phyloP scores from a whole-genome alignment of 2,888 invertebrate species.

The Leptopterna dolabrata region DNA sequence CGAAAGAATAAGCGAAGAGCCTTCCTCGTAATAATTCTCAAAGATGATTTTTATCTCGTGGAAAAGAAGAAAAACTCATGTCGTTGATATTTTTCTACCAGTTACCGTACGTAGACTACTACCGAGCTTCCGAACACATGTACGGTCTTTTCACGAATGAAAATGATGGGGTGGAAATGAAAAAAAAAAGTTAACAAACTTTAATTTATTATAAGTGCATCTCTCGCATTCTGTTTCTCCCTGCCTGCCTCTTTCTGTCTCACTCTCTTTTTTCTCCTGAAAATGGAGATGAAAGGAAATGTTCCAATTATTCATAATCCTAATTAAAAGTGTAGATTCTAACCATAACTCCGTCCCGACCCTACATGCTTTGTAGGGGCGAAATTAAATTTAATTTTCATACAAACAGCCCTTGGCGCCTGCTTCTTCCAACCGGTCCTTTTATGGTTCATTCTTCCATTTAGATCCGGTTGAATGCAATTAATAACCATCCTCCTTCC shows the following conservation, averaged over 20 bases:
- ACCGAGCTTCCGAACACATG: no score
- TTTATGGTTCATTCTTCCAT: constrained; percentile 2
- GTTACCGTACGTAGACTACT: no score
- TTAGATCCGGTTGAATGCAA: not conserved
- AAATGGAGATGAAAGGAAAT: not conserved
- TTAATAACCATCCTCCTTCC: not conserved
- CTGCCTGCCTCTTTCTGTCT: not conserved
- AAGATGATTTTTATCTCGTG: no score
- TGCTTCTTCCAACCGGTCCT: not conserved
- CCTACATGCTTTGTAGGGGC: not conserved
- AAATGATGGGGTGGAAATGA: no score
- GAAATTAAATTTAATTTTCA: constrained; percentile 5
- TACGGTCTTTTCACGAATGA: no score
- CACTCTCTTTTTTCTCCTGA: not conserved
- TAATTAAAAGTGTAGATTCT: constrained; percentile 28
- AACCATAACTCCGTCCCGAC: not conserved
- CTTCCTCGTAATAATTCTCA: no score
- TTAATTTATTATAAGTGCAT: not conserved
- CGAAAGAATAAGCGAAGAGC: no score
- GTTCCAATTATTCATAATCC: constrained; percentile 44
- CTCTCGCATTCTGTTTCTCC: not conserved
- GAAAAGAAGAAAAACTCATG: no score
- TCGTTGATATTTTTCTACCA: no score
- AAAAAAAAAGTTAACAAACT: not conserved
- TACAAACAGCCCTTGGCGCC: not conserved